phyloP scores from a whole-genome alignment of 2,888 invertebrate genomes.

The Lucinisca nassula region DNA sequence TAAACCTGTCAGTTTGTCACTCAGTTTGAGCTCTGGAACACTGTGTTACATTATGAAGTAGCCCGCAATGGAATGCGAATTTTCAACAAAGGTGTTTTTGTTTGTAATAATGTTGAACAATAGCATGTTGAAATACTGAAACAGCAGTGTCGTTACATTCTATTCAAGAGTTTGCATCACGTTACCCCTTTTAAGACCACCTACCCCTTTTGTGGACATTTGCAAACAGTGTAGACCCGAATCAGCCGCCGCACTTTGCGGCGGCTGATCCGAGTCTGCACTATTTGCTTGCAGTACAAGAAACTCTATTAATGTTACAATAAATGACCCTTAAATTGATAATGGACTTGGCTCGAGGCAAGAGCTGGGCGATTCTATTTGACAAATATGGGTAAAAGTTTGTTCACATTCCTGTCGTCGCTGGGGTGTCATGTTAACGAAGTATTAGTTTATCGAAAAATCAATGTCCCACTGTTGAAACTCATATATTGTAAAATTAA shows the following conservation, averaged over 20 bases:
- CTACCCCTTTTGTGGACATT: too few species aligned
- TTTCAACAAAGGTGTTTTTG: background rate
- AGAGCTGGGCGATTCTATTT: too few species aligned
- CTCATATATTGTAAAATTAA: background rate
- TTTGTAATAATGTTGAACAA: background rate
- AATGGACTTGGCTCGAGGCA: too few species aligned
- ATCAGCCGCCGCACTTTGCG: too few species aligned
- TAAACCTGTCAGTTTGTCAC: too few species aligned
- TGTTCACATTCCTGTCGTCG: background rate
- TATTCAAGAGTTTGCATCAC: background rate
- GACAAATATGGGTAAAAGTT: too few species aligned
- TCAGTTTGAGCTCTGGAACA: background rate
- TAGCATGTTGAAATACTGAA: background rate
- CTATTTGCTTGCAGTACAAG: too few species aligned
- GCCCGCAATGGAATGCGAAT: background rate
- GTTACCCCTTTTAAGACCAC: too few species aligned
- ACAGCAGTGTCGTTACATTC: background rate
- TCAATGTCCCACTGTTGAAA: background rate
- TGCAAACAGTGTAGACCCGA: too few species aligned
- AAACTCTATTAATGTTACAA: too few species aligned
- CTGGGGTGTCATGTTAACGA: background rate
- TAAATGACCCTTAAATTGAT: too few species aligned
- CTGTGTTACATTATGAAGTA: background rate
- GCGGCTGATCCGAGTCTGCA: too few species aligned
- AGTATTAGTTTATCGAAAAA: conserved; percentile 2